Evolutionary conservation across 1,140 invertebrate genomes (phyloP).

Genomic region (Diachasmimorpha longicaudata): DNA sequence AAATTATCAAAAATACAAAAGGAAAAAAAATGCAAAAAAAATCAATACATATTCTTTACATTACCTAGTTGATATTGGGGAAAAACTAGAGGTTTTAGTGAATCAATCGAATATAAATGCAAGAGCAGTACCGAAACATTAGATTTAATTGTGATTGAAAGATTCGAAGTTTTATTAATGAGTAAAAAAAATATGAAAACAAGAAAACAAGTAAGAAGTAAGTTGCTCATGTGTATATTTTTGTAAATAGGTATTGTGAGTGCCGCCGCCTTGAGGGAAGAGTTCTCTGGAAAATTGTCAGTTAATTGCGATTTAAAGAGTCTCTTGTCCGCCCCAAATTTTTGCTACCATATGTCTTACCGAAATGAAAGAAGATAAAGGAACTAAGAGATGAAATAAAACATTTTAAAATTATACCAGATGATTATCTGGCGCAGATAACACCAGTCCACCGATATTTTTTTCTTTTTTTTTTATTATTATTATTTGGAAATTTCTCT

Average conservation of each 20-base stretch:
- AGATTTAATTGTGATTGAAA: slow-evolving; percentile 36
- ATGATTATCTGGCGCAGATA: slow-evolving; percentile 32
- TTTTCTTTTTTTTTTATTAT: not conserved
- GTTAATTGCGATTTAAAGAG: not conserved
- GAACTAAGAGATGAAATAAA: not conserved
- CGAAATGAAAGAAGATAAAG: slow-evolving; percentile 34
- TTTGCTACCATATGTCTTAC: slow-evolving; percentile 56
- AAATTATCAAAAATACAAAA: slow-evolving; percentile 21
- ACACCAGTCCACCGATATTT: slow-evolving; percentile 21
- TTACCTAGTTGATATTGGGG: slow-evolving; percentile 56
- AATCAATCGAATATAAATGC: slow-evolving; percentile 34
- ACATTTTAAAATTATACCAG: slow-evolving; percentile 23
- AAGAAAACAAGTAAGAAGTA: slow-evolving; percentile 42
- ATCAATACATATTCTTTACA: slow-evolving; percentile 59
- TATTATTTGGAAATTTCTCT: not conserved
- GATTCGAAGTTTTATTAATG: slow-evolving; percentile 21
- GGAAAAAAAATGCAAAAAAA: slow-evolving; percentile 21
- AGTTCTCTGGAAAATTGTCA: slow-evolving; percentile 17
- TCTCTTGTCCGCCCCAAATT: slow-evolving; percentile 47
- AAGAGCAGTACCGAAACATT: slow-evolving; percentile 27
- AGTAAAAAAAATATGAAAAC: slow-evolving; percentile 13
- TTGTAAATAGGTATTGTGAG: slow-evolving; percentile 63
- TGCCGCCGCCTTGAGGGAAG: slow-evolving; percentile 56
- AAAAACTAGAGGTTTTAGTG: slow-evolving; percentile 54
- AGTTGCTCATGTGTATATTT: slow-evolving; percentile 64